Base-by-base conservation (phyloP, 1,140 invertebrate genomes). In the Drosophila azteca region DNA sequence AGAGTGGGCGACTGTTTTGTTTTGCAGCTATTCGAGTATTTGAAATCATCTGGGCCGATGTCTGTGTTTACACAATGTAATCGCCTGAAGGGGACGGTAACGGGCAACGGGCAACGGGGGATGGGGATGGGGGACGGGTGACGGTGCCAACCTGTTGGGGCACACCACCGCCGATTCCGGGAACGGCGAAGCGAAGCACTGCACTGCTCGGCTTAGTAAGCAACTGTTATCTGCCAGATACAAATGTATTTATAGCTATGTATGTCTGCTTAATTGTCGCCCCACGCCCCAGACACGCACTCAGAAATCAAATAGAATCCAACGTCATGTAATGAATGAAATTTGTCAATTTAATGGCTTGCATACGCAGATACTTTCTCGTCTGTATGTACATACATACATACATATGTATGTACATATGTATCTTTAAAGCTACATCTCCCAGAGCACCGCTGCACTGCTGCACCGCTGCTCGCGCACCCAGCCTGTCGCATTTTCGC, bases 61-160 rank as follows among this genome's bases (percentile, higher is more conserved):
- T 85, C 81, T 85, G 82, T 85, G 82, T 85, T 85, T 88, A 82
- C 62, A 29, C 24, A 82, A 87, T 87, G 73, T 85, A 85, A 87
- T 84, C 82, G 51, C 72, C 72, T 68, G 76, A 54, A 48, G 20
- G 71, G 58, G 7, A 31, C 31, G 64, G 61, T 59, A 64, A 87
- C 67, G 70, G 67, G 17, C 0, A 20, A 20, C 17, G 17, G 17
- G 17, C 0, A 1, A 20, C 17, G 0, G n/a, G n/a, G 0, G 17
- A 81, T 61, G 71, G 63, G n/a, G n/a, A n/a, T n/a, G n/a, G 17
- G 17, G 17, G 17, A 20, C 17, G 0, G n/a, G n/a, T 20, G 17
- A 81, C 61, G 71, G 63, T 60, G 45, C 35, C 51, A 71, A 82
- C 74, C 81, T 85, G 82, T 82, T 82, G 52, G 62, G 55, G 74